These are phyloP conservation scores for Chirona hameri DNA, from an alignment of 2,888 invertebrate species.

Conservation along the genomic window DNA sequence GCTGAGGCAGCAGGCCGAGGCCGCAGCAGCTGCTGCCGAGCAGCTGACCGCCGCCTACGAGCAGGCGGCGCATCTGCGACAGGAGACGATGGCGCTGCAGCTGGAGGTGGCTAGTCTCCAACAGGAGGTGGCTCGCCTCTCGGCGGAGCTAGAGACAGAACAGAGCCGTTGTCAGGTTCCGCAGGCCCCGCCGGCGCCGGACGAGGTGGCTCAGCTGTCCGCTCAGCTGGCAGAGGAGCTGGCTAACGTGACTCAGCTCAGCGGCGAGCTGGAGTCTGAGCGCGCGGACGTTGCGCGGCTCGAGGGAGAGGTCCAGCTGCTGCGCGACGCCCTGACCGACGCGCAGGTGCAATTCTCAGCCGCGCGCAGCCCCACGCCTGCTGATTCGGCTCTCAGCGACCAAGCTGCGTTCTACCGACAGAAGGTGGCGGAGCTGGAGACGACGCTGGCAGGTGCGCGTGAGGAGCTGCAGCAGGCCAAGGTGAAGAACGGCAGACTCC, in stretches of 20 bases:
- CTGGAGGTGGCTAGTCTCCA: not conserved
- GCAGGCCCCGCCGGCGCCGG: not conserved
- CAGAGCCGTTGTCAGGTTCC: not conserved
- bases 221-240: not conserved
- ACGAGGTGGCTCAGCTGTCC: not conserved
- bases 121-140: not conserved
- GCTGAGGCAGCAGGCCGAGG: not conserved
- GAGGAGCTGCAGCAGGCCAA: constrained; percentile 63
- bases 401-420: constrained; percentile 1
- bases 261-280: not conserved
- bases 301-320: not conserved
- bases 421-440: constrained; percentile 37
- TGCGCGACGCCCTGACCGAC: not conserved
- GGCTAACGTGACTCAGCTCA: not conserved
- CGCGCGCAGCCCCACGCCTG: not conserved
- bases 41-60: not conserved
- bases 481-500: constrained; percentile 68
- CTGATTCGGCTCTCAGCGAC: not conserved
- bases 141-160: not conserved
- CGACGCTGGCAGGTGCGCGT: constrained; percentile 46
- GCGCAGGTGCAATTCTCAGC: not conserved
- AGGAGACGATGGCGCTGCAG: not conserved
- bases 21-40: not conserved
- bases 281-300: not conserved
- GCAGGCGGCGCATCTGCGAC: not conserved